phyloP scores from a whole-genome alignment of 2,888 invertebrate species.

The Erebia epiphron region DNA sequence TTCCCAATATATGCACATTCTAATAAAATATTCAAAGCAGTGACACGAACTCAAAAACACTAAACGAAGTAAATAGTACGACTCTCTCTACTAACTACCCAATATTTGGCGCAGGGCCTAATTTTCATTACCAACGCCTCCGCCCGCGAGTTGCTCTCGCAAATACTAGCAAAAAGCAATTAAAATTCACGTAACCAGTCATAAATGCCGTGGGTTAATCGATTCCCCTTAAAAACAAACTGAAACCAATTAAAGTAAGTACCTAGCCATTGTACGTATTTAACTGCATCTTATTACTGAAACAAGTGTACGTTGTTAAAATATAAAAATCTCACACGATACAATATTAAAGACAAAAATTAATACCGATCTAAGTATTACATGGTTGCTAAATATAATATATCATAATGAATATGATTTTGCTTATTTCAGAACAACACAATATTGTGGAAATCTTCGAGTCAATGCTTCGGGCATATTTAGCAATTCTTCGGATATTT shows the following conservation, averaged over 20 bases:
- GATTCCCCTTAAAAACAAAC: not conserved
- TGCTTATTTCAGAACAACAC: no score
- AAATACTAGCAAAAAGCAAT: constrained; percentile 18
- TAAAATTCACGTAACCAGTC: constrained; percentile 9
- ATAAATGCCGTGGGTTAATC: constrained; percentile 15
- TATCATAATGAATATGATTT: no score
- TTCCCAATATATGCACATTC: not conserved
- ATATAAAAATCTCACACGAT: not conserved
- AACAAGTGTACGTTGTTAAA: no score
- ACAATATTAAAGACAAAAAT: not conserved
- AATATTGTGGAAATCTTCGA: no score
- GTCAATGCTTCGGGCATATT: no score
- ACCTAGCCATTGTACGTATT: no score
- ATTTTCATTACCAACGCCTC: constrained; percentile 39
- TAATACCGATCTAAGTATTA: not conserved
- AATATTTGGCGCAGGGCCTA: constrained; percentile 40
- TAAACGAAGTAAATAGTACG: not conserved
- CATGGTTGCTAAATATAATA: no score
- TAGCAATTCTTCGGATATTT: no score
- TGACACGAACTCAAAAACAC: not conserved
- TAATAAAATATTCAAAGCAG: not conserved
- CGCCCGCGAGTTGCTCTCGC: constrained; percentile 19
- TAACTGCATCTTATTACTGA: no score
- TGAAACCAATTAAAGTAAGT: not conserved
- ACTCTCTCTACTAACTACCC: constrained; percentile 9